Evolutionary conservation across 2,888 invertebrate genomes (phyloP), one percentile per base, ranked within the genome.

Genomic region (Allophyes oxyacanthae): DNA sequence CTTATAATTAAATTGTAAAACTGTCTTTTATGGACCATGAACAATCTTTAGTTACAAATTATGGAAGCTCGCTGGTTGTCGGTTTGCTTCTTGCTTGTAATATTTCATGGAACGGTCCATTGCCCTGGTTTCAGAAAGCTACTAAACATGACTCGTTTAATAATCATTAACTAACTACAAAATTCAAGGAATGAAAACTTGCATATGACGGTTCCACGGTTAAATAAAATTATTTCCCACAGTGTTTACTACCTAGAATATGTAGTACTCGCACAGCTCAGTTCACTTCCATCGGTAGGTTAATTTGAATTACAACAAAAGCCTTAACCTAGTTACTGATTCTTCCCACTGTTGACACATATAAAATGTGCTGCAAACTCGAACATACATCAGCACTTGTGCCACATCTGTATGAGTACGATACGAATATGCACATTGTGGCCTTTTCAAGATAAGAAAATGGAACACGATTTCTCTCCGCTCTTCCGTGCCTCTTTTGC

Each of bases 1-100:
- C 58, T 75, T 71, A 72, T 77, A 79, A 81, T 79, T 75, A 78
- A 77, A 80, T 77, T 81, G 75, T 77, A 66, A 76, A 73, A 77
- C 66, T 75, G 67, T 68, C 36, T 68, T 75, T 74, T 72, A 71
- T 61, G 60, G 64, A 64, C 54, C 65, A 63, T 72, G 64, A 77
- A 72, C 50, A 15, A 64, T 53, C 30, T 65, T 64, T 56, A 72
- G 59, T 70, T 58, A 62, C 54, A 62, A 72, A 59, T 62, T 62
- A 55, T 48, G n/a, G 13, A 30, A 49, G 33, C 37, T 48, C 9
- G 11, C 32, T 38, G 13, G 36, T 38, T 55, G 41, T 55, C 37
- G 6, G 11, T 51, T 28, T 14, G 28, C 7, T 49, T 49, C 15
- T 53, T 52, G 9, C 20, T 46, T 34, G 40, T 57, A 30, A 56